Evolutionary conservation across 2,113 vertebrate species (phyloP).

Genomic region (Oreochromis niloticus): DNA sequence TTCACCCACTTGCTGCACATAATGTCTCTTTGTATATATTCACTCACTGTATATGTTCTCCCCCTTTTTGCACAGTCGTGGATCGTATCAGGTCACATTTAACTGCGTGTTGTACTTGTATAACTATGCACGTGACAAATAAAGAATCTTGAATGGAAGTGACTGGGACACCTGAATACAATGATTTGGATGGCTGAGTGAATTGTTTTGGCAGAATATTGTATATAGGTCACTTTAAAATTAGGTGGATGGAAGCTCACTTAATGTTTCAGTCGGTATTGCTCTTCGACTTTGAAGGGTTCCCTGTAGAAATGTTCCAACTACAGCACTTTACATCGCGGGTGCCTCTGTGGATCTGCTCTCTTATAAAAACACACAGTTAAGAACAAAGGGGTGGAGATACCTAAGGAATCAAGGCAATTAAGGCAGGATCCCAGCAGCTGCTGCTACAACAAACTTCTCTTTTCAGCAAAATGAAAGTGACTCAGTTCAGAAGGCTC

Average conservation of each 20-base stretch:
- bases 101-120: not conserved
- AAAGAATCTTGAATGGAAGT: not conserved
- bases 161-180: not conserved
- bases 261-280: not conserved
- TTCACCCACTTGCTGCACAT: not conserved
- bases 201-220: not conserved
- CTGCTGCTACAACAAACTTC: not conserved
- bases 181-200: not conserved
- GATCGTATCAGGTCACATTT: not conserved
- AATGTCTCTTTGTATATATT: not conserved
- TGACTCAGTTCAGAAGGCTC: slow-evolving; percentile 16
- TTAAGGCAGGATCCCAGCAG: not conserved
- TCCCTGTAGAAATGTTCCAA: not conserved
- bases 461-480: slow-evolving; percentile 17
- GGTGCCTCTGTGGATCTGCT: not conserved
- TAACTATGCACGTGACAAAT: not conserved
- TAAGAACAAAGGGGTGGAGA: not conserved
- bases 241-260: not conserved
- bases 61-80: not conserved
- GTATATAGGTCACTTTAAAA: not conserved
- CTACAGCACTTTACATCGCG: not conserved
- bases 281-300: not conserved
- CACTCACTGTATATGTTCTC: not conserved
- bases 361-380: slow-evolving; percentile 3
- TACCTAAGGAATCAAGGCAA: slow-evolving; percentile 1